phyloP scores from a whole-genome alignment of 2,797 vertebrate species.

The Acridotheres tristis region DNA sequence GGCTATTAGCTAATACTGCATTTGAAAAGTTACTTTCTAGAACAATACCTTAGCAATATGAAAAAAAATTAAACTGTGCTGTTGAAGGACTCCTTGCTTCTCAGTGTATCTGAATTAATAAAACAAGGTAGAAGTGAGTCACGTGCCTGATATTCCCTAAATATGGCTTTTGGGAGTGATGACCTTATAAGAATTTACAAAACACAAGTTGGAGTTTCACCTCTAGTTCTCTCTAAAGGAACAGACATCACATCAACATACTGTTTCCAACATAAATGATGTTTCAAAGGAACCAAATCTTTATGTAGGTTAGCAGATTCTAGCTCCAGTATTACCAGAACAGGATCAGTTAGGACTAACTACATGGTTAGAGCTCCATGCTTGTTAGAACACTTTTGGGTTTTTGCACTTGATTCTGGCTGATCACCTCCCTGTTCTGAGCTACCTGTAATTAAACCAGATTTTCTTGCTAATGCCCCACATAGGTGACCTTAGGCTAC shows the following conservation, averaged over 20 bases:
- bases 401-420: background rate
- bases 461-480: background rate
- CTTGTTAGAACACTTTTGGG: background rate
- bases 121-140: background rate
- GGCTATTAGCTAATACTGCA: background rate
- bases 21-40: background rate
- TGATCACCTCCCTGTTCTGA: background rate
- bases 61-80: background rate
- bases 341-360: background rate
- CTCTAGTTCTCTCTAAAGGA: background rate
- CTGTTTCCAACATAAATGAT: background rate
- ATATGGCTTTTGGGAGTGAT: background rate
- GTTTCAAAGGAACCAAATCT: background rate
- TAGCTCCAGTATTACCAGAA: background rate
- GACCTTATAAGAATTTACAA: background rate
- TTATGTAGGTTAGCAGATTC: background rate
- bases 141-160: background rate
- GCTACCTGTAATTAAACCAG: background rate
- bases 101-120: background rate
- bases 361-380: fast-evolving
- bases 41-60: background rate
- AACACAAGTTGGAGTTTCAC: background rate
- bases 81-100: background rate
- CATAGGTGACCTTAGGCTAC: background rate
- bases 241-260: background rate